Evolutionary conservation across 1,140 invertebrate species (phyloP).

Genomic region (Drosophila pruinosa): DNA sequence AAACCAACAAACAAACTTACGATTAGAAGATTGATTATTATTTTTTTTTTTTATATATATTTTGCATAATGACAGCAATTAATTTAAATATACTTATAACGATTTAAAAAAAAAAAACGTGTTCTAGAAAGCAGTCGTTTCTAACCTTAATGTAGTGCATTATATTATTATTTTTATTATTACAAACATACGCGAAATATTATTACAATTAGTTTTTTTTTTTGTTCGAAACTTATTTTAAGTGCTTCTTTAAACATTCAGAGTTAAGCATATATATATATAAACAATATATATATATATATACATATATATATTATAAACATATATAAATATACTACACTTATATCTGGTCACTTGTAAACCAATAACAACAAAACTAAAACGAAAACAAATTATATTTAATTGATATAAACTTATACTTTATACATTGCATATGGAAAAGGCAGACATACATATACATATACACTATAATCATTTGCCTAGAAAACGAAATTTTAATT

Average conservation of each 20-base stretch:
- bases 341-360: slow-evolving; percentile 76
- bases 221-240: slow-evolving; percentile 23
- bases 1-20: background rate
- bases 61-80: background rate
- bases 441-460: slow-evolving; percentile 13
- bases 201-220: slow-evolving; percentile 15
- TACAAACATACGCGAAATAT: background rate
- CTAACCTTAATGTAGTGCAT: slow-evolving; percentile 31
- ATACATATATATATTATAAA: slow-evolving; percentile 22
- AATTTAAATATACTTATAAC: slow-evolving; percentile 8
- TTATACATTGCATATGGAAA: slow-evolving; percentile 58
- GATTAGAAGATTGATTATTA: background rate
- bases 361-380: slow-evolving; percentile 57
- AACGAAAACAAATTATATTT: slow-evolving; percentile 49
- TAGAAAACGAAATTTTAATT: slow-evolving; percentile 23
- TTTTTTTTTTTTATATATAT: background rate
- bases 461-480: slow-evolving; percentile 15
- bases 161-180: slow-evolving; percentile 33
- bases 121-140: slow-evolving; percentile 21
- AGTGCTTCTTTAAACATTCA: slow-evolving; percentile 46
- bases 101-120: background rate
- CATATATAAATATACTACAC: slow-evolving; percentile 36
- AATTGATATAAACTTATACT: slow-evolving; percentile 45
- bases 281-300: slow-evolving; percentile 6
- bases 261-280: slow-evolving; percentile 26